Base-by-base conservation (phyloP, 2,888 invertebrate species). In the Flexamia atlantica region DNA sequence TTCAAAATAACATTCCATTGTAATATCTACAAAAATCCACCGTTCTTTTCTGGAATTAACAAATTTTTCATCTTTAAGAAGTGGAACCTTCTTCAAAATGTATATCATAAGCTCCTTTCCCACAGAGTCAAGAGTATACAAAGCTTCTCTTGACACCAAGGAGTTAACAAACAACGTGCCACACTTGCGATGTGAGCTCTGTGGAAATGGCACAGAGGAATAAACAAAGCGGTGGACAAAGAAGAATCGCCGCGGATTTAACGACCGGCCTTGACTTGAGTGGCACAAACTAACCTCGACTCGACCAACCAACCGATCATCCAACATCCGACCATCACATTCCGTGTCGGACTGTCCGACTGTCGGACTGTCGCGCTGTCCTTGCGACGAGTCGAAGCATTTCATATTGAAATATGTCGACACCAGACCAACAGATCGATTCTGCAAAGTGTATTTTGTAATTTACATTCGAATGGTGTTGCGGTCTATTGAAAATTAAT, bases 221-320 rank as follows among this genome's bases (percentile, higher is more conserved):
- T 64, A 64, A 57, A 64, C 64, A 64, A 64, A 64, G 64, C 64
- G 3, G 53, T 23, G 64, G 64, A 64, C 64, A 64, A 64, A 64
- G 64, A 64, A 30, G 64, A 64, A 64, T 64, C 64, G 28, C 2
- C 0, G 64, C 25, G 28, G 25, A 28, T 64, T 64, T 28, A 64
- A 64, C 64, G 28, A 64, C 25, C 28, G 64, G 30, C 64, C 64
- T 64, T 64, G 28, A 64, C 64, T 64, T 30, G 30, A 25, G 25
- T 64, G 25, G 64, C 23, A 57, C 1, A 30, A 64, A 64, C 64
- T 64, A 1, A 64, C 53, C 28, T n/a, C n/a, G 30, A 64, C 3
- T 30, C 30, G 17, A 28, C 64, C 25, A n/a, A n/a, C n/a, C n/a
- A n/a, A n/a, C n/a, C n/a, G n/a, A n/a, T n/a, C n/a, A n/a, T n/a